Percentiles rank a stretch among this genome's conserved stretches.
phyloP scores from a whole-genome alignment of 2,113 vertebrate genomes.

The Pterocles orientalis region DNA sequence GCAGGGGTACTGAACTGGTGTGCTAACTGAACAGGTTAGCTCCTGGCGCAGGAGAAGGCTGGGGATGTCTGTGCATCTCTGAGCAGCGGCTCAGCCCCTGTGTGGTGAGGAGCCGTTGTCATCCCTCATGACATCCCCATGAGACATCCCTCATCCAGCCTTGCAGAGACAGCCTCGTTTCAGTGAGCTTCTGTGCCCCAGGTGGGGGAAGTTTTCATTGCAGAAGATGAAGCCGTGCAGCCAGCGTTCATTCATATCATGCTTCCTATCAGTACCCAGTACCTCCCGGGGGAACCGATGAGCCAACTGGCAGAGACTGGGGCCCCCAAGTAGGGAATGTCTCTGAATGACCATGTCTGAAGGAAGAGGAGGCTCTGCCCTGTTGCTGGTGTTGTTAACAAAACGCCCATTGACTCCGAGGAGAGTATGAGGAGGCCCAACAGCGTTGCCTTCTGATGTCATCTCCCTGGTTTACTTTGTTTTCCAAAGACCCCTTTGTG shows the following conservation, averaged over 20 bases:
- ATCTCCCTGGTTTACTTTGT: slow-evolving; percentile 27
- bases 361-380: background rate
- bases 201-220: fast-evolving
- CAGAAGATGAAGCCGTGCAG: background rate
- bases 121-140: background rate
- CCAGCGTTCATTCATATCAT: background rate
- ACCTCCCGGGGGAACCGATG: background rate
- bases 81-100: background rate
- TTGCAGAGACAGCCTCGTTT: background rate
- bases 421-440: background rate
- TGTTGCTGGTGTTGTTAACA: slow-evolving; percentile 3
- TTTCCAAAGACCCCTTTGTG: slow-evolving; percentile 39
- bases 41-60: background rate
- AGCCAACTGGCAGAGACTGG: background rate
- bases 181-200: background rate
- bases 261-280: background rate
- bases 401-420: slow-evolving; percentile 7
- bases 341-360: background rate
- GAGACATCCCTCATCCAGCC: background rate
- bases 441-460: slow-evolving; percentile 43
- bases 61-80: background rate
- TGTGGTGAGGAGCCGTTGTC: background rate
- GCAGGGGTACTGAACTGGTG: background rate
- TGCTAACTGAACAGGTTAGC: too few species aligned
- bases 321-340: background rate